A percentile compares a stretch with the other conserved stretches of the same genome.
Conservation (phyloP, 2,113 vertebrate species). For the Proterorhinus semilunaris region DNA sequence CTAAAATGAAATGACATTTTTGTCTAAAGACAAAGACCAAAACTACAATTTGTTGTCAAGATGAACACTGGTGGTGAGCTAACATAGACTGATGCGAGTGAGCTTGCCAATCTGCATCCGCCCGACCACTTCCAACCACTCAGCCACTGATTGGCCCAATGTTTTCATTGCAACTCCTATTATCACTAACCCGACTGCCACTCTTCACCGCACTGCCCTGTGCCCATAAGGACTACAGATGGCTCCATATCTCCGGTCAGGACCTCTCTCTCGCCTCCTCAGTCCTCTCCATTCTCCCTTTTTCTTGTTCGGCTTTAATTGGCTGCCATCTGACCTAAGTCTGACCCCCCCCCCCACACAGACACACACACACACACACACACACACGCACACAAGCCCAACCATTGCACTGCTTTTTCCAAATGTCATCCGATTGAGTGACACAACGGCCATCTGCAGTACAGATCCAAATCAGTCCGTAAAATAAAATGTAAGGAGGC, state of each 20-base stretch:
- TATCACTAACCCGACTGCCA: constrained; percentile 41
- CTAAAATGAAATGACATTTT: too few species aligned
- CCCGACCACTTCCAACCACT: too few species aligned
- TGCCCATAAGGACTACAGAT: constrained; percentile 41
- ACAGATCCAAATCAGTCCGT: constrained; percentile 53
- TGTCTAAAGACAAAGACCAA: too few species aligned
- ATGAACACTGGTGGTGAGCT: too few species aligned
- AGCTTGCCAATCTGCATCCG: too few species aligned
- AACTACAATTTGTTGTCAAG: too few species aligned
- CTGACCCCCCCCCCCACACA: too few species aligned
- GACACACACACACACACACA: too few species aligned
- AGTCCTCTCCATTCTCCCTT: not conserved
- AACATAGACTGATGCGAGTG: too few species aligned
- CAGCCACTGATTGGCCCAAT: too few species aligned
- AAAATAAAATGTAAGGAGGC: constrained; percentile 1
- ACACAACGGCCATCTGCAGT: not conserved
- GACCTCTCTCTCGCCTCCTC: constrained; percentile 16
- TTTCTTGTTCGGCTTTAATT: constrained; percentile 65
- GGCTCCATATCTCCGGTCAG: constrained; percentile 53
- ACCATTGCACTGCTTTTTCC: constrained; percentile 24
- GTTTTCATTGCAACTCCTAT: constrained; percentile 8
- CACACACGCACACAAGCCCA: constrained; percentile 30
- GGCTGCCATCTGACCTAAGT: constrained; percentile 61
- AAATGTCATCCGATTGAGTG: constrained; percentile 52
- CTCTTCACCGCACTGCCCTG: constrained; percentile 29